These are phyloP conservation scores for Eutolmus rufibarbis DNA, from an alignment of 2,888 invertebrate genomes.

Conservation along the genomic window DNA sequence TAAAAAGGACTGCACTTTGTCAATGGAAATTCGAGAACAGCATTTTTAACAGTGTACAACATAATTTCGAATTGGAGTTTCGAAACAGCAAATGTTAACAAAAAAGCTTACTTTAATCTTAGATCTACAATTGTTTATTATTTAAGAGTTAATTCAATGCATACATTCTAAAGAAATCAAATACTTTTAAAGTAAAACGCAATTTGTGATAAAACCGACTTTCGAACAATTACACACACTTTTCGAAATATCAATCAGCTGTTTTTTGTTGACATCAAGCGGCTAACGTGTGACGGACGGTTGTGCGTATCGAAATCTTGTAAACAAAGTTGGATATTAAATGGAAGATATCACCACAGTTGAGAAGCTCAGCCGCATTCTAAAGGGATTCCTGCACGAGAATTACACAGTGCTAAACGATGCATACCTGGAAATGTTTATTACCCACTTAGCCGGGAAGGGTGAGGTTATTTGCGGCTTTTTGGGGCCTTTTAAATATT, in stretches of 20 bases:
- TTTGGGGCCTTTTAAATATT: background rate
- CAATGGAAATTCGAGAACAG: conserved; percentile 2
- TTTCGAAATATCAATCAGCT: conserved; percentile 19
- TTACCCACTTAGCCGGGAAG: conserved; percentile 68
- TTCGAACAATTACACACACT: background rate
- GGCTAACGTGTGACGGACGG: background rate
- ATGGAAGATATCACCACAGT: conserved; percentile 38
- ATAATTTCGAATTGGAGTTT: background rate
- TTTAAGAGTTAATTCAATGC: background rate
- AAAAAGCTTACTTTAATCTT: background rate
- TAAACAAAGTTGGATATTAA: background rate
- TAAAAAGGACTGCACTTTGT: conserved; percentile 35
- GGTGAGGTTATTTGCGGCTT: conserved; percentile 54
- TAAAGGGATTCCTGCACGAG: conserved; percentile 55
- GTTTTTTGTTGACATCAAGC: background rate
- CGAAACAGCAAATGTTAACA: background rate
- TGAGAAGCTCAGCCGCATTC: conserved; percentile 50
- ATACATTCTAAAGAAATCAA: background rate
- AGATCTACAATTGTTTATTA: background rate
- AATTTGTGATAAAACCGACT: background rate
- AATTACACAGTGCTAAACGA: conserved; percentile 62
- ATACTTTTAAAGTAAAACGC: background rate
- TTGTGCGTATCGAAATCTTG: background rate
- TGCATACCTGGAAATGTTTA: conserved; percentile 71
- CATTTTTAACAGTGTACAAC: conserved; percentile 8